Base-by-base conservation (phyloP, 2,113 vertebrate species). In the Paralichthys olivaceus region DNA sequence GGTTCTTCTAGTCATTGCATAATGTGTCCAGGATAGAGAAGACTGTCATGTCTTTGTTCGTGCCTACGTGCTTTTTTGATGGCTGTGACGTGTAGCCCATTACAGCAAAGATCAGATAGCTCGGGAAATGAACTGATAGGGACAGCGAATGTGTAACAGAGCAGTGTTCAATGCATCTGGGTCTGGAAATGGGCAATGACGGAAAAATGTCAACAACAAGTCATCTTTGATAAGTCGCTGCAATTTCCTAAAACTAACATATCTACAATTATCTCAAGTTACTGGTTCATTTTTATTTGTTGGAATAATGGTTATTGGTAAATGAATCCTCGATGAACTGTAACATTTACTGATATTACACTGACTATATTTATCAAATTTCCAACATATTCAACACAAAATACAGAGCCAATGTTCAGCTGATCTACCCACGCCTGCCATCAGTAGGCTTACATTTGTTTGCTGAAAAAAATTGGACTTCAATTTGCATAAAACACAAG, bases 21-120 rank as follows among this genome's bases (percentile, higher is more conserved):
- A 84, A 84, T 90, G 53, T 62, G 66, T 77, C 78, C 83, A 69
- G 59, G 75, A 80, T 71, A 79, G 64, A 83, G 80, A 72, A 83
- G 80, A 92, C 87, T 89, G 88, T 89, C 45, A 43, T 26, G 79
- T 86, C 91, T 91, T 92, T 93, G 92, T 92, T 88, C 61, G 45
- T 72, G 88, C 86, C 80, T 93, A 90, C 88, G 91, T 91, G 86
- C 84, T 83, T 81, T 23, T 73, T 72, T 62, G 73, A 80, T 70
- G 65, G 62, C 40, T 22, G 75, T 91, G 83, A 92, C 89, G 87
- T 89, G 71, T 69, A 45, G 59, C 73, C 69, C 37, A 77, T 89
- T 80, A 75, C 72, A 83, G 72, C 75, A 82, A 82, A 88, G 75
- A 91, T 90, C 72, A 83, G 87, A 91, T 88, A 85, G 61, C 74